These are phyloP conservation scores for Yponomeuta sedellus DNA, from an alignment of 2,888 invertebrate genomes.

Conservation along the genomic window DNA sequence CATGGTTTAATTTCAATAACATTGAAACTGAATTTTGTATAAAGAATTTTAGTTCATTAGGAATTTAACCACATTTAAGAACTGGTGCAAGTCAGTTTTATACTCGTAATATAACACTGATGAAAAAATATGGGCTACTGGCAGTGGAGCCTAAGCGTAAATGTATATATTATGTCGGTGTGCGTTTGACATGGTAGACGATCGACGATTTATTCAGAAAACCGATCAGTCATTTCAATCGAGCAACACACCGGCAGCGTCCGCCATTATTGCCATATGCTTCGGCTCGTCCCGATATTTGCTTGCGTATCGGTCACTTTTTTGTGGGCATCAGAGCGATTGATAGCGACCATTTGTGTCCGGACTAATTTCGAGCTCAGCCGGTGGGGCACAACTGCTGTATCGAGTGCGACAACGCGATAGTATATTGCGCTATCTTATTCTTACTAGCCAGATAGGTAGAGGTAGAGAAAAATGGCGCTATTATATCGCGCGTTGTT, in stretches of 20 bases:
- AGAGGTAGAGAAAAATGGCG: no score
- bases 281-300: not conserved
- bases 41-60: no score
- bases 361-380: no score
- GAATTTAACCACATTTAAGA: no score
- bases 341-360: not conserved
- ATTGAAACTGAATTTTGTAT: no score
- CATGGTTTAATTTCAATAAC: no score
- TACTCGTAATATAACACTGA: not conserved
- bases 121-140: not conserved
- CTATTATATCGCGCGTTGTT: no score
- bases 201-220: constrained; percentile 4
- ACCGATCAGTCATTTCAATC: not conserved
- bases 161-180: not conserved
- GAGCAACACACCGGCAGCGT: not conserved
- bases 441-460: no score
- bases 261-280: constrained; percentile 5
- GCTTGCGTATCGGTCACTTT: not conserved
- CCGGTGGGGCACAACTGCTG: no score
- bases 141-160: not conserved
- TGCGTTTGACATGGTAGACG: constrained; percentile 1
- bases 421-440: no score
- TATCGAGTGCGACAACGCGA: no score
- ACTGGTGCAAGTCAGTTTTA: not conserved
- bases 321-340: not conserved